Conservation (phyloP, 2,888 invertebrate species). For the Chloroclystis v-ata region DNA sequence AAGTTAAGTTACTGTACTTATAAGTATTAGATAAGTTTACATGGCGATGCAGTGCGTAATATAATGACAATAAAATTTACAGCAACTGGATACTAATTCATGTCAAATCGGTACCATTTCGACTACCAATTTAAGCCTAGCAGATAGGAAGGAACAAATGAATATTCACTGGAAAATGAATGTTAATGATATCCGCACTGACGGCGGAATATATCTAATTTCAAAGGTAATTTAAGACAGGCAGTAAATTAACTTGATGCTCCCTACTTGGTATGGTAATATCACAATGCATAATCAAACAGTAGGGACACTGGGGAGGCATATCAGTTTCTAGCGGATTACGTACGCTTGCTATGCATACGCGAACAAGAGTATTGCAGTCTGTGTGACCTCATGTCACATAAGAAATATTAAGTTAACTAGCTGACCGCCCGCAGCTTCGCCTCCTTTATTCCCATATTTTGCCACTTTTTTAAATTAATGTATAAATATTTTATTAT, state of each 20-base stretch:
- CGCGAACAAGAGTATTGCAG: background rate
- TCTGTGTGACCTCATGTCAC: background rate
- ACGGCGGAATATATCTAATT: constrained; percentile 57
- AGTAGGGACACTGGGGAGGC: constrained; percentile 8
- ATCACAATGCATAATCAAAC: constrained; percentile 21
- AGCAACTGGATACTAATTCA: background rate
- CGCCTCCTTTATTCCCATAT: too few species aligned
- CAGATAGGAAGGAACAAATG: constrained; percentile 29
- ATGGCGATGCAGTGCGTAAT: too few species aligned
- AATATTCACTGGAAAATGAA: constrained; percentile 56
- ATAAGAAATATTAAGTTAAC: too few species aligned
- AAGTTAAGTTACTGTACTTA: too few species aligned
- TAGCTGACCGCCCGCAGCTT: too few species aligned
- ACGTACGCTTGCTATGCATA: constrained; percentile 1
- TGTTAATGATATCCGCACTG: constrained; percentile 53
- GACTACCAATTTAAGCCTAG: background rate
- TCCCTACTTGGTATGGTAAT: constrained; percentile 48
- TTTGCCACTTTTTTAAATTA: too few species aligned
- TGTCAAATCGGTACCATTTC: background rate
- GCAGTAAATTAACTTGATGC: constrained; percentile 50
- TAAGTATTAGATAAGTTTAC: too few species aligned
- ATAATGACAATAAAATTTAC: too few species aligned
- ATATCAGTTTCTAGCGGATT: constrained; percentile 4
- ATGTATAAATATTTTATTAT: too few species aligned
- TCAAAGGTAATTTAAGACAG: constrained; percentile 51